Evolutionary conservation across 2,113 vertebrate genomes (phyloP).

Genomic region (Vimba vimba): DNA sequence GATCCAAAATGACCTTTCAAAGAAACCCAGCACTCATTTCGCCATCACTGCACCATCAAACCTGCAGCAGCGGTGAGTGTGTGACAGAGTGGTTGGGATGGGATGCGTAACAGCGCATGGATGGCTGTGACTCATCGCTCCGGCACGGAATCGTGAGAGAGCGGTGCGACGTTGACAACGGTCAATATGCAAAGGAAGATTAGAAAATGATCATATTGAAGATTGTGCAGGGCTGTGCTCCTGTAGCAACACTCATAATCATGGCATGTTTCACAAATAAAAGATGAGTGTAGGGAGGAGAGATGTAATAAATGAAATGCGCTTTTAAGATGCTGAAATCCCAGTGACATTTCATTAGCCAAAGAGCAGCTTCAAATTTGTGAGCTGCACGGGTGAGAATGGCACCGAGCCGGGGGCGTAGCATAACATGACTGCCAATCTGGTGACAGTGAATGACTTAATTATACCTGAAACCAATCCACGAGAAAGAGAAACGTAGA

Average conservation of each 20-base stretch:
- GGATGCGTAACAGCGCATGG: not conserved
- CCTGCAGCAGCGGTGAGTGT: not conserved
- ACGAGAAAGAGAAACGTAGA: not conserved
- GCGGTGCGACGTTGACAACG: not conserved
- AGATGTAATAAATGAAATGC: slow-evolving; percentile 23
- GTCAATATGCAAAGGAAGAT: slow-evolving; percentile 51
- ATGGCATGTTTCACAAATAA: slow-evolving; percentile 34
- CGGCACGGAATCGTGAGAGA: slow-evolving; percentile 7
- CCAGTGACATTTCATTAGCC: slow-evolving; percentile 41
- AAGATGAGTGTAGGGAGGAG: slow-evolving; percentile 35
- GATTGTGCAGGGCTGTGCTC: slow-evolving; percentile 2
- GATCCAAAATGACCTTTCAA: slow-evolving; percentile 9
- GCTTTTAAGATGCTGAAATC: slow-evolving; percentile 28
- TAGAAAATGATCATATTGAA: slow-evolving; percentile 52
- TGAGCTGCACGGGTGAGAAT: not conserved
- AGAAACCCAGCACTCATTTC: slow-evolving; percentile 5
- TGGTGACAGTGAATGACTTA: not conserved
- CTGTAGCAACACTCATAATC: slow-evolving; percentile 1
- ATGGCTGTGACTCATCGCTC: not conserved
- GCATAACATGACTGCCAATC: slow-evolving; percentile 9
- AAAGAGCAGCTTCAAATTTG: slow-evolving; percentile 35
- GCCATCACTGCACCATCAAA: slow-evolving; percentile 13
- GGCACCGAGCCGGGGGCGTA: not conserved
- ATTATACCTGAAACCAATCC: slow-evolving; percentile 13
- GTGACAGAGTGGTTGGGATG: not conserved